A percentile compares a stretch with the other conserved stretches of the same genome.
These are phyloP conservation scores for Papilio helenus DNA, from an alignment of 1,140 invertebrate genomes.

Conservation along the genomic window DNA sequence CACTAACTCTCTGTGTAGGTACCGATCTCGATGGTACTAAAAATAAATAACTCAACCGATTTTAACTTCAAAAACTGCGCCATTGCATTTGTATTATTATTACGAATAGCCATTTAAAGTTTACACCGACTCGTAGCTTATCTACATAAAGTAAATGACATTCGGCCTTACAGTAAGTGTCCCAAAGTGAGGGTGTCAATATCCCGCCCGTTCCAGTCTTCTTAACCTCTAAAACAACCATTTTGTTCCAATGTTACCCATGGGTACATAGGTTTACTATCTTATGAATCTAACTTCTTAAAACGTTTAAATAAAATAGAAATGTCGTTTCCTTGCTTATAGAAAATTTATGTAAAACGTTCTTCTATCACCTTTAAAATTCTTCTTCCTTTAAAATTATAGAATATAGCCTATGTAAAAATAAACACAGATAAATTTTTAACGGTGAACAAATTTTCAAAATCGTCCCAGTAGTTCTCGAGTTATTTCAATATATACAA, in stretches of 20 bases:
- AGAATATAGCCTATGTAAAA: too few relatives aligned
- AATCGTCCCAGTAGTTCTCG: too few relatives aligned
- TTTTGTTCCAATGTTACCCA: neutral
- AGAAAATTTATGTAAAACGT: neutral
- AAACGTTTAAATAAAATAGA: neutral
- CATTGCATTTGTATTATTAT: neutral
- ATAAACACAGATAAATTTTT: too few relatives aligned
- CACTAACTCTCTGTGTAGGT: neutral
- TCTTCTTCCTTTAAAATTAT: too few relatives aligned
- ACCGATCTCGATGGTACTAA: too few relatives aligned
- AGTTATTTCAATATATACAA: too few relatives aligned
- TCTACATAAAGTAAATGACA: neutral
- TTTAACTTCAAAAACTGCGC: neutral
- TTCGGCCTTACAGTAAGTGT: neutral
- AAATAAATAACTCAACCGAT: too few relatives aligned
- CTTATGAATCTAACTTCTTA: neutral
- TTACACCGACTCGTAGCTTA: neutral
- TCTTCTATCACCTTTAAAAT: too few relatives aligned
- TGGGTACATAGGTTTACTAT: neutral
- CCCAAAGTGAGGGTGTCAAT: neutral
- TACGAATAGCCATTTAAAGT: neutral
- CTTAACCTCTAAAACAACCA: neutral
- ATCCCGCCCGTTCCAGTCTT: neutral
- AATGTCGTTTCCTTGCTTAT: slow-evolving; percentile 21
- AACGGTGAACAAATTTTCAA: too few relatives aligned